These are phyloP conservation scores for Hybognathus amarus DNA, from an alignment of 2,797 vertebrate species.

Conservation along the genomic window DNA sequence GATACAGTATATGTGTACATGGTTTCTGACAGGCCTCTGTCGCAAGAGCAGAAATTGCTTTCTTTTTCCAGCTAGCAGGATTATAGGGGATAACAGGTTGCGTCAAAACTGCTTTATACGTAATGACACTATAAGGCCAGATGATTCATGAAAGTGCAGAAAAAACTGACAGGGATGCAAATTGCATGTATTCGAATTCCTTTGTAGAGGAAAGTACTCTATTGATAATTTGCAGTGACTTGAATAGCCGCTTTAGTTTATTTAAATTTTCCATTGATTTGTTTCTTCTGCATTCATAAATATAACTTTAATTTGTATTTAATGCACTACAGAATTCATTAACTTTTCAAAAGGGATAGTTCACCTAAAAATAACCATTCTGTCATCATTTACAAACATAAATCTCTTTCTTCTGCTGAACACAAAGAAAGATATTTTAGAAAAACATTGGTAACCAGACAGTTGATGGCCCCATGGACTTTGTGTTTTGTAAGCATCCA, in stretches of 20 bases:
- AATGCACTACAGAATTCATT: not conserved
- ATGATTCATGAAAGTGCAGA: constrained; percentile 19
- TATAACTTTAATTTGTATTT: not conserved
- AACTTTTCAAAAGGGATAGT: not conserved
- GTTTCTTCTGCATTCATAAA: not conserved
- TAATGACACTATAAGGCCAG: constrained; percentile 36
- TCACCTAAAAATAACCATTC: not conserved
- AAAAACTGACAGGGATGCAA: constrained; percentile 32
- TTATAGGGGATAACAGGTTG: constrained; percentile 53
- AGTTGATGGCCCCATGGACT: not conserved
- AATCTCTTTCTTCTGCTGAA: too few relatives aligned
- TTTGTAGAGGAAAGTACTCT: not conserved
- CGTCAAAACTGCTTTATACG: constrained; percentile 35
- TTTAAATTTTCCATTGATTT: constrained; percentile 14
- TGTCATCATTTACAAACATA: too few relatives aligned
- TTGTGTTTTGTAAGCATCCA: not conserved
- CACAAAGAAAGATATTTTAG: too few relatives aligned
- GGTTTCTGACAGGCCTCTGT: constrained; percentile 42
- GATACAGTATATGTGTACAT: constrained; percentile 45
- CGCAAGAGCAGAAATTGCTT: constrained; percentile 34
- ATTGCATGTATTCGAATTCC: constrained; percentile 24
- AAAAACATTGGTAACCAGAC: too few relatives aligned
- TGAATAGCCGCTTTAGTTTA: not conserved
- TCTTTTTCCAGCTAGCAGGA: constrained; percentile 45
- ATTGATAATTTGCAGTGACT: constrained; percentile 1